Evolutionary conservation across 92 coral and sea anemone genomes (phyloP).

Genomic region (Metridium senile): DNA sequence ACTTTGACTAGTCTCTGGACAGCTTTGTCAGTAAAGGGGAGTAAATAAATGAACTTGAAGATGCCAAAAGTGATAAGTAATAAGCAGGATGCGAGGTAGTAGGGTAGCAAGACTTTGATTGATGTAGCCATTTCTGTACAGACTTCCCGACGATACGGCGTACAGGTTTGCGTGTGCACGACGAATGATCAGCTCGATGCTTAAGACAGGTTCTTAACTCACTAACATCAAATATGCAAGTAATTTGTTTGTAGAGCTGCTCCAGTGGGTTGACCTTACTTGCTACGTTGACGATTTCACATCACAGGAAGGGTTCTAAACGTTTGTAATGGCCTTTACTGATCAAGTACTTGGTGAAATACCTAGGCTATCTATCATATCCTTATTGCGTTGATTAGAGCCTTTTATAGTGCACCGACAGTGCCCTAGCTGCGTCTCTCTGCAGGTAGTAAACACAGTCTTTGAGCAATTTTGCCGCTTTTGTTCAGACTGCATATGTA

Average conservation of each 20-base stretch:
- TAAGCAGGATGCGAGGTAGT: constrained; percentile 44
- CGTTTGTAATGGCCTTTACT: constrained; percentile 13
- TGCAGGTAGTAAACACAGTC: constrained; percentile 29
- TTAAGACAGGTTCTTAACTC: constrained; percentile 8
- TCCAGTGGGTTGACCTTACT: constrained; percentile 16
- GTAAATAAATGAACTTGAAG: constrained; percentile 46
- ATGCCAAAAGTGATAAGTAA: constrained; percentile 53
- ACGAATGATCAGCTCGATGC: not conserved
- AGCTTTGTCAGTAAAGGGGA: constrained; percentile 38
- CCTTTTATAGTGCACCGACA: constrained; percentile 29
- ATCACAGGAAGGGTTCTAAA: constrained; percentile 37
- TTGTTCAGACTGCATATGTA: constrained; percentile 12
- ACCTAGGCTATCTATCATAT: constrained; percentile 30
- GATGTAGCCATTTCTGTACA: constrained; percentile 24
- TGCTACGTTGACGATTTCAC: constrained; percentile 14
- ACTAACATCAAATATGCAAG: constrained; percentile 18
- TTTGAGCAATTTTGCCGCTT: constrained; percentile 37
- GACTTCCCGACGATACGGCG: not conserved
- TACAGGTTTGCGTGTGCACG: not conserved
- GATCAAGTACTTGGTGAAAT: constrained; percentile 29
- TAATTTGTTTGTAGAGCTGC: constrained; percentile 18
- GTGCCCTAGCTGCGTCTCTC: constrained; percentile 24
- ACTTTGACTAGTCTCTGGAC: constrained; percentile 36
- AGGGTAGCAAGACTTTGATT: constrained; percentile 44
- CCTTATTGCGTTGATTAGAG: constrained; percentile 8